Evolutionary conservation across 2,888 invertebrate genomes (phyloP).

Genomic region (Drosophila incognita): DNA sequence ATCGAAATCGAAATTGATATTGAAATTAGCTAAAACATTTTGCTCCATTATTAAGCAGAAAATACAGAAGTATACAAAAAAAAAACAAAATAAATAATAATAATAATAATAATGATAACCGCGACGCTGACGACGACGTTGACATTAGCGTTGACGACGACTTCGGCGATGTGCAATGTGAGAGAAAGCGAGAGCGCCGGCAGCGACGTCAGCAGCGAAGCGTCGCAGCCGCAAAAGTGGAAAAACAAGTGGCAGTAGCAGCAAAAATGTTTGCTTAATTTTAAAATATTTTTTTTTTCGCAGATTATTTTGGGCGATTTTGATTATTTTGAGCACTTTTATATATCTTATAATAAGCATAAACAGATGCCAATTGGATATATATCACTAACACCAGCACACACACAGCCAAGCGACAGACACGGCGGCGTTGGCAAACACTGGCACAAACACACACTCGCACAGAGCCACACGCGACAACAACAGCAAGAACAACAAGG

Average conservation of each 20-base stretch:
- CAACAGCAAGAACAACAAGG: constrained; percentile 56
- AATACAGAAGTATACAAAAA: constrained; percentile 32
- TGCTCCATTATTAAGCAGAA: constrained; percentile 18
- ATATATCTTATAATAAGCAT: constrained; percentile 34
- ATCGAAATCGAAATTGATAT: constrained; percentile 34
- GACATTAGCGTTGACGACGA: constrained; percentile 13
- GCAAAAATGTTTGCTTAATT: constrained; percentile 42
- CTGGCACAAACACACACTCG: constrained; percentile 31
- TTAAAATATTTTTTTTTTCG: constrained; percentile 17
- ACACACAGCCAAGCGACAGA: constrained; percentile 42
- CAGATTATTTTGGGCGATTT: constrained; percentile 16
- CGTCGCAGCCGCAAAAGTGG: constrained; percentile 60
- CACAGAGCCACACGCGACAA: constrained; percentile 46
- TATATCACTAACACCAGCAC: constrained; percentile 34
- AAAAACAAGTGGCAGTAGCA: constrained; percentile 64
- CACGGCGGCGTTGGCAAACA: constrained; percentile 61
- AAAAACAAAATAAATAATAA: constrained; percentile 15
- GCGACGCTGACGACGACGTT: constrained; percentile 28
- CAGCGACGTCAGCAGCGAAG: constrained; percentile 23
- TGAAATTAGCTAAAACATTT: constrained; percentile 34
- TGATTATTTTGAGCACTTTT: constrained; percentile 30
- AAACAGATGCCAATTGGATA: constrained; percentile 62
- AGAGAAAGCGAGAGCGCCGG: constrained; percentile 62
- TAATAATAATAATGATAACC: constrained; percentile 52
- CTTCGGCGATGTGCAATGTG: constrained; percentile 46